Evolutionary conservation across 2,888 invertebrate species (phyloP).

Genomic region (Dasypolia templi): DNA sequence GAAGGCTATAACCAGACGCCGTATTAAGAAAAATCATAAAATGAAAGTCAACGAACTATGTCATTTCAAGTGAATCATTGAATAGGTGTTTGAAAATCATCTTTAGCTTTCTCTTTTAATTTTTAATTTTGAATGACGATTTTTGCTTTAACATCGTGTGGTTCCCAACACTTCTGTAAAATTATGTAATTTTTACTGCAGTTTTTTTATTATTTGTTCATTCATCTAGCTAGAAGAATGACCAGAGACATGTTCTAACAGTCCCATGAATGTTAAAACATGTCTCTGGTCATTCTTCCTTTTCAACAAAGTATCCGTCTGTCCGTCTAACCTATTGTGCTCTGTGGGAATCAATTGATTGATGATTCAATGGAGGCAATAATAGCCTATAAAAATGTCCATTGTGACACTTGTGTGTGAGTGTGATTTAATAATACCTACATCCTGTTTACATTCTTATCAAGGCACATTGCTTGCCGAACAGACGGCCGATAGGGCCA

Average conservation of each 20-base stretch:
- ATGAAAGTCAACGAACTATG: too few species aligned
- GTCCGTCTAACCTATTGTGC: conserved; percentile 1
- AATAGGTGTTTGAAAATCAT: too few species aligned
- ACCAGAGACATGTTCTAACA: too few species aligned
- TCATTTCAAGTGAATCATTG: too few species aligned
- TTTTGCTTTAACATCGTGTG: neutral
- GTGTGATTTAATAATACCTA: conserved; percentile 12
- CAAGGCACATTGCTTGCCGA: too few species aligned
- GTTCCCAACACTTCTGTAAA: neutral
- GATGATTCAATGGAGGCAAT: conserved; percentile 23
- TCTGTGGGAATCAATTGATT: conserved; percentile 34
- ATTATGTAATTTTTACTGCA: neutral
- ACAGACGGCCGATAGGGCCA: too few species aligned
- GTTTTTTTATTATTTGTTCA: neutral
- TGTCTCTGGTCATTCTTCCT: conserved; percentile 1
- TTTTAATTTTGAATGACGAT: too few species aligned
- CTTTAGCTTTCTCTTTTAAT: too few species aligned
- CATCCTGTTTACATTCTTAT: conserved; percentile 23
- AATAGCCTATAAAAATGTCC: conserved; percentile 8
- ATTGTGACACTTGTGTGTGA: conserved; percentile 25
- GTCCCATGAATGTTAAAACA: neutral
- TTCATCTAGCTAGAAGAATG: too few species aligned
- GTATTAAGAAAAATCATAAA: too few species aligned
- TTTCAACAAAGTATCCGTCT: conserved; percentile 6
- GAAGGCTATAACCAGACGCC: too few species aligned